phyloP scores from a whole-genome alignment of 2,113 vertebrate species.

The Pangasianodon gigas region DNA sequence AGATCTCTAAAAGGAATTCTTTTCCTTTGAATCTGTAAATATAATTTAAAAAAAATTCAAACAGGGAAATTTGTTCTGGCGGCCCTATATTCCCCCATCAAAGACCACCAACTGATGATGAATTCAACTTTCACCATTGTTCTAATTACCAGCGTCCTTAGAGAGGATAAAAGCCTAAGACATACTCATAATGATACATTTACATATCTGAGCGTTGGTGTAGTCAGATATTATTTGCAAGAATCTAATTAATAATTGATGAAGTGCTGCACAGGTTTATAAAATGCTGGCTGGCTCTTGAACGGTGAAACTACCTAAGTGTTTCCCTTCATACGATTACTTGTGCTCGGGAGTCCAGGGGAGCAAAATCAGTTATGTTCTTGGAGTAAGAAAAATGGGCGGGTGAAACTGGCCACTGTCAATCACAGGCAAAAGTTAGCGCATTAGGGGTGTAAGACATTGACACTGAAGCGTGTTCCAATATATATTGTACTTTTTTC shows the following conservation, averaged over 20 bases:
- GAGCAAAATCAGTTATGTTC: not conserved
- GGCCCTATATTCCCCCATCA: not conserved
- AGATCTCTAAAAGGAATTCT: not conserved
- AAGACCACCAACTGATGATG: not conserved
- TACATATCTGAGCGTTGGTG: not conserved
- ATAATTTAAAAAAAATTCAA: not conserved
- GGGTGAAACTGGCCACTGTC: not conserved
- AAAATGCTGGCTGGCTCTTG: not conserved
- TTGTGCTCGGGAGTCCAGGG: not conserved
- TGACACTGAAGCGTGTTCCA: not conserved
- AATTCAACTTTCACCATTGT: not conserved
- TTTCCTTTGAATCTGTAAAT: not conserved
- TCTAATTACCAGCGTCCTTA: not conserved
- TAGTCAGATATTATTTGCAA: not conserved
- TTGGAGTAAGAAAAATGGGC: not conserved
- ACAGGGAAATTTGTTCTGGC: not conserved
- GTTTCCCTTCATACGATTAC: not conserved
- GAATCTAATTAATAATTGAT: not conserved
- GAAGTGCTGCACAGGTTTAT: not conserved
- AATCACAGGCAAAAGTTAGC: not conserved
- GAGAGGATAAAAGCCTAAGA: constrained; percentile 1
- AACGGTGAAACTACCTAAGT: not conserved
- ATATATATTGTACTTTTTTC: not conserved
- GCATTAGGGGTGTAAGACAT: not conserved
- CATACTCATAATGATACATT: not conserved